Base-by-base conservation (phyloP, 2,797 vertebrate species). In the Phrynocephalus guinanensis region DNA sequence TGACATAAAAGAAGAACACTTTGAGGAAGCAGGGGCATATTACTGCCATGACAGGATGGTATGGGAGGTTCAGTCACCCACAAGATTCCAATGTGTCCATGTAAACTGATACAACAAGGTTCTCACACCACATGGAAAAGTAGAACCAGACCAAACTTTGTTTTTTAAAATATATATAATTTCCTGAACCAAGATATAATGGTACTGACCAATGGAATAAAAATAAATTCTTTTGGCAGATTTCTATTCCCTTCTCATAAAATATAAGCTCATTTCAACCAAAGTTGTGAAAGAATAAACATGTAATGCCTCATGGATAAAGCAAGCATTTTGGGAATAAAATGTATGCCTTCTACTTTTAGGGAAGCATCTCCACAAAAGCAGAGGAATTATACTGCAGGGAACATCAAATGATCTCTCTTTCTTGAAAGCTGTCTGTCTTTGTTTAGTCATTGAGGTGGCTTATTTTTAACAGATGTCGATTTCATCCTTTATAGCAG, bases 301-400 rank as follows among this genome's bases (percentile, higher is more conserved):
- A 67, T 82, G 7, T 48, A 48, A 76, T 28, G 63, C 28, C 24
- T 68, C 18, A 82, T 9, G 6, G 30, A 68, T 30, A 2, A 78
- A 68, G 6, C 6, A 85, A 70, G 28, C 20, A 68, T 48, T 4
- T 44, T 22, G 33, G 52, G 44, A 67, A 6, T 33, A 16, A 71
- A 87, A 26, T 13, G 86, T 13, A 80, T 44, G 87, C 50, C 0
- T 90, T 60, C 22, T 89, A 48, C n/a, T 73, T 48, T 85, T 79
- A 48, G 87, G 82, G 5, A 88, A 63, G 2, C 60, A 50, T 13
- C 2, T 6, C 4, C n/a, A n/a, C 7, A 67, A 3, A 48, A 82
- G 18, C 3, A 79, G 72, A 86, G 30, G 11, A 0, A 5, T 79
- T 28, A 26, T n/a, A 87, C 16, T 9, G 5, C 83, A 86, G 86